Percentiles rank a stretch among this genome's conserved stretches.
Evolutionary conservation across 2,113 vertebrate genomes (phyloP).

Genomic region (Microtus oregoni): DNA sequence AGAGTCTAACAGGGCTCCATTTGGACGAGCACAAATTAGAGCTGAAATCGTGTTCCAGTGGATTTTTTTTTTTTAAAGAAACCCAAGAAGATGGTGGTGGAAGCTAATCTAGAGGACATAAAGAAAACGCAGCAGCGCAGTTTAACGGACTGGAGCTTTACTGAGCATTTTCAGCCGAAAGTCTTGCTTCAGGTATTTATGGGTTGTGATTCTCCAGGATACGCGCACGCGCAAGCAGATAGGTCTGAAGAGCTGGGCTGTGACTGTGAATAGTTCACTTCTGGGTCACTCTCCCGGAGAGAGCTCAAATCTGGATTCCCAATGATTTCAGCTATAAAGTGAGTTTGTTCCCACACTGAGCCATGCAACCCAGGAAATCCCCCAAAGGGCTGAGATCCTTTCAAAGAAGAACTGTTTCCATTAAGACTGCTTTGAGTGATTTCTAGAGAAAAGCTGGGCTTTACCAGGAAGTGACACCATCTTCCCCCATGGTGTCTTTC

Average conservation of each 20-base stretch:
- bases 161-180: conserved; percentile 89
- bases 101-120: conserved; percentile 85
- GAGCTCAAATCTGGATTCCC: conserved; percentile 24
- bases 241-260: not conserved
- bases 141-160: conserved; percentile 91
- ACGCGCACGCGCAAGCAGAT: accelerated
- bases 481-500: not conserved
- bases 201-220: conserved; percentile 6
- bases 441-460: not conserved
- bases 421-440: not conserved
- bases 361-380: not conserved
- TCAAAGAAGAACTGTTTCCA: not conserved
- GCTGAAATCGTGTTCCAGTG: conserved; percentile 68
- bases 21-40: conserved; percentile 66
- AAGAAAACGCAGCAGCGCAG: conserved; percentile 88
- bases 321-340: conserved; percentile 36
- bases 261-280: conserved; percentile 36
- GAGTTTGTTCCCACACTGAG: conserved; percentile 23
- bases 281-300: conserved; percentile 26
- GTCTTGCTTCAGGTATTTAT: conserved; percentile 92
- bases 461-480: not conserved
- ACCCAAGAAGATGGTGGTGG: conserved; percentile 67
- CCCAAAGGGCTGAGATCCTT: conserved; percentile 23
- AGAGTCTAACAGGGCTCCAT: conserved; percentile 65
- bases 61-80: conserved; percentile 79